A percentile compares a stretch with the other conserved stretches of the same genome.
phyloP scores from a whole-genome alignment of 2,888 invertebrate genomes.

The Neoascia interrupta region DNA sequence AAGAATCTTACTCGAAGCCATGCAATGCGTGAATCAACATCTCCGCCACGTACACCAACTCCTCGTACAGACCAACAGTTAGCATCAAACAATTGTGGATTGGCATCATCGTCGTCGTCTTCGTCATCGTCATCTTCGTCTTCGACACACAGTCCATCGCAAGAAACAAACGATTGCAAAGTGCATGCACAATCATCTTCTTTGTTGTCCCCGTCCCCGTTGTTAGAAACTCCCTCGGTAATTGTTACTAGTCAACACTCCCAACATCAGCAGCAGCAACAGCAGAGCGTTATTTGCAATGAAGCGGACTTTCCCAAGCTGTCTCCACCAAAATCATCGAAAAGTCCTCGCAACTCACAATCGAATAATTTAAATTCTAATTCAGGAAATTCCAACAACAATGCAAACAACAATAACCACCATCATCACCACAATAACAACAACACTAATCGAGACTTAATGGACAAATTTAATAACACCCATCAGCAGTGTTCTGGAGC shows the following conservation, averaged over 20 bases:
- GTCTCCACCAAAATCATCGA: slow-evolving; percentile 79
- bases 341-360: slow-evolving; percentile 72
- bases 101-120: slow-evolving; percentile 69
- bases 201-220: slow-evolving; percentile 74
- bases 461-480: slow-evolving; percentile 61
- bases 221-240: slow-evolving; percentile 77
- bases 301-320: slow-evolving; percentile 80
- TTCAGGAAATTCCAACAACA: slow-evolving; percentile 62
- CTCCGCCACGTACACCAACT: slow-evolving; percentile 82
- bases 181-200: slow-evolving; percentile 74
- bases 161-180: slow-evolving; percentile 74
- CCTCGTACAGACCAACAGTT: slow-evolving; percentile 77
- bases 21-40: slow-evolving; percentile 92
- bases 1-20: slow-evolving; percentile 93
- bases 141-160: slow-evolving; percentile 66
- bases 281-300: slow-evolving; percentile 75
- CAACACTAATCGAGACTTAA: slow-evolving; percentile 55
- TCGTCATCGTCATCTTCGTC: slow-evolving; percentile 69
- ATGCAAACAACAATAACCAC: slow-evolving; percentile 49
- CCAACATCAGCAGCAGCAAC: slow-evolving; percentile 72
- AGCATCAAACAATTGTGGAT: slow-evolving; percentile 48
- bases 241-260: slow-evolving; percentile 78
- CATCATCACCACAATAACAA: slow-evolving; percentile 35
- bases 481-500: slow-evolving; percentile 43
- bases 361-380: slow-evolving; percentile 55